Evolutionary conservation across 2,113 vertebrate genomes (phyloP), one percentile per base, ranked within the genome.

Genomic region (Epinephelus fuscoguttatus): DNA sequence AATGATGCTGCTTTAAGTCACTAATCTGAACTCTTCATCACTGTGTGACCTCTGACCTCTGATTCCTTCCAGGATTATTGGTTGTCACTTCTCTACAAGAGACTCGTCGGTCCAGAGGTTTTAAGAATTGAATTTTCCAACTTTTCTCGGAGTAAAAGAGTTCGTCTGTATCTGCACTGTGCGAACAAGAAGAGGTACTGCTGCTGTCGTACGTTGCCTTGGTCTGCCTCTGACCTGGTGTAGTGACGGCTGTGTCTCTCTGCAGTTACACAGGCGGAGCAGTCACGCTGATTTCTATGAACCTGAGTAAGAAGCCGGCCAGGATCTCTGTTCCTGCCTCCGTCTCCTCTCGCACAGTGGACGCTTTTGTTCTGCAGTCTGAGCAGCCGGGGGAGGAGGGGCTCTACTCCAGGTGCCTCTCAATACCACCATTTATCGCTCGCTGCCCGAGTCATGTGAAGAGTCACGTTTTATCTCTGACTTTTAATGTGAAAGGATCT

Each of bases 31-130:
- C 33, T 6, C 42, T 45, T 12, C 42, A 3, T 45, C 42, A 45
- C 42, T 45, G 42, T 45, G 33, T 37, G 33, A 37, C 33, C 33
- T 45, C 42, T 45, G 11, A 11, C 33, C 33, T 45, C 42, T 45
- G 11, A 11, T 9, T 45, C 0, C 3, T 55, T 21, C 21, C 66
- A 98, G 98, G 98, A 99, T 89, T 99, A 98, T 21, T 99, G 98
- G 98, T 92, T 99, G 0, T 99, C 98, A 0, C 88, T 99, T 47
- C 91, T 99, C 33, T 97, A 97, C 86, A 99, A 99, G 95, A 95
- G 94, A 30, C 94, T 99, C 9, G 97, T 98, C 13, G 98, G 98
- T 57, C 94, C 92, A 40, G 96, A 93, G 45, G 98, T 99, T 62
- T 82, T 99, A 75, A 89, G 83, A 10, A 88, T 93, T 0, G 13